A percentile compares a stretch with the other conserved stretches of the same genome.
Evolutionary conservation across 2,888 invertebrate genomes (phyloP).

Genomic region (Leptarthrus brevirostris): DNA sequence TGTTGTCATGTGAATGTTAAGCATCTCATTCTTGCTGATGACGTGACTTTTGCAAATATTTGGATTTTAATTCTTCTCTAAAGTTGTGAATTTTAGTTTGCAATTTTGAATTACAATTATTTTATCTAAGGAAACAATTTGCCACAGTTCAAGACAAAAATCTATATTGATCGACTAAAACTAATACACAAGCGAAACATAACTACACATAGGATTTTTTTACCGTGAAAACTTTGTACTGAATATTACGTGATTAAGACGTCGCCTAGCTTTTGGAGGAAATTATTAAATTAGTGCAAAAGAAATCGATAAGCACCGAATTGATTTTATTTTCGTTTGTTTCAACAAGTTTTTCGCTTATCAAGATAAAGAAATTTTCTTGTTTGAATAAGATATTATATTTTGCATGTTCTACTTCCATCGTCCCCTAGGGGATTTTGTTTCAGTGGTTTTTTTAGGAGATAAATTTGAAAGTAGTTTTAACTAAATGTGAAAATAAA

Average conservation of each 20-base stretch:
- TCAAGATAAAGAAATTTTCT: neutral
- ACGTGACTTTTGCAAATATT: neutral
- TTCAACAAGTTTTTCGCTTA: slow-evolving; percentile 23
- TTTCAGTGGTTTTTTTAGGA: neutral
- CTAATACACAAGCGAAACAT: neutral
- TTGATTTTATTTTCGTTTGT: slow-evolving; percentile 15
- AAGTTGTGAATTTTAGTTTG: no score
- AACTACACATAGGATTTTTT: neutral
- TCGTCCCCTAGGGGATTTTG: neutral
- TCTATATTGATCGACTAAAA: neutral
- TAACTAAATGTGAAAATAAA: no score
- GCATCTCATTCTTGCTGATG: neutral
- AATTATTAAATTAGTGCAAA: neutral
- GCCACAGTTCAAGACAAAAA: no score
- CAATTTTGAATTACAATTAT: no score
- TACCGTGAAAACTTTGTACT: neutral
- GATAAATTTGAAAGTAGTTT: no score
- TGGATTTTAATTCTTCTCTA: neutral
- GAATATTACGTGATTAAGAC: neutral
- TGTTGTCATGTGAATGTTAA: slow-evolving; percentile 23
- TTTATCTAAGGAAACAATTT: no score
- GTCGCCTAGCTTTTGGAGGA: neutral
- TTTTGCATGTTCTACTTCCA: neutral
- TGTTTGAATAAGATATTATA: neutral
- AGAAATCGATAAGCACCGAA: neutral